Percentiles rank a stretch among this genome's conserved stretches.
Evolutionary conservation across 2,797 vertebrate genomes (phyloP).

Genomic region (Anas georgica): DNA sequence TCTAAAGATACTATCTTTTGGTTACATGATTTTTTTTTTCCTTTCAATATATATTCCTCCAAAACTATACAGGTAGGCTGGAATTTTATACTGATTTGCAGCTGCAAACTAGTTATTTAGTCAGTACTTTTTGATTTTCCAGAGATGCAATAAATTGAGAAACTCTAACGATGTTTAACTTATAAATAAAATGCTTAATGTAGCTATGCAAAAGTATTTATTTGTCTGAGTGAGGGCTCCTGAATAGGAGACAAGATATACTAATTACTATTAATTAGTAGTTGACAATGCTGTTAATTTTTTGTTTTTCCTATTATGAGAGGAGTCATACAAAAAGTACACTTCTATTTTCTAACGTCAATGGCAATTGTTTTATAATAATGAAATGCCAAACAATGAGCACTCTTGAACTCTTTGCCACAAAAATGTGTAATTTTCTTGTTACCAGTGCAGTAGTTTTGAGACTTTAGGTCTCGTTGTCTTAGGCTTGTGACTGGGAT

Average conservation of each 20-base stretch:
- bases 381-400: not conserved
- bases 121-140: not conserved
- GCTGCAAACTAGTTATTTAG: not conserved
- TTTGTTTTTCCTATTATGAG: not conserved
- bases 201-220: not conserved
- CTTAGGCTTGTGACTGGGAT: not conserved
- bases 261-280: constrained; percentile 7
- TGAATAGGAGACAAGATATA: not conserved
- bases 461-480: not conserved
- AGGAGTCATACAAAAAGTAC: constrained; percentile 8
- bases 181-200: not conserved
- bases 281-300: constrained; percentile 20
- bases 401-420: not conserved
- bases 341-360: constrained; percentile 41
- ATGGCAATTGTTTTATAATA: constrained; percentile 33
- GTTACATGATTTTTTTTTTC: not conserved
- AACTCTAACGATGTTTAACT: not conserved
- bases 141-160: not conserved
- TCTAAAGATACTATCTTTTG: not conserved
- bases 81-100: not conserved
- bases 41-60: not conserved
- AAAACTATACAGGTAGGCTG: not conserved
- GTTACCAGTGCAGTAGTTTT: not conserved
- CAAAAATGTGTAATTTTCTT: not conserved
- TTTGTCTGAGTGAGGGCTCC: not conserved